A percentile compares a stretch with the other conserved stretches of the same genome.
phyloP scores from a whole-genome alignment of 2,888 invertebrate genomes.

The Hydrotaea diabolus region DNA sequence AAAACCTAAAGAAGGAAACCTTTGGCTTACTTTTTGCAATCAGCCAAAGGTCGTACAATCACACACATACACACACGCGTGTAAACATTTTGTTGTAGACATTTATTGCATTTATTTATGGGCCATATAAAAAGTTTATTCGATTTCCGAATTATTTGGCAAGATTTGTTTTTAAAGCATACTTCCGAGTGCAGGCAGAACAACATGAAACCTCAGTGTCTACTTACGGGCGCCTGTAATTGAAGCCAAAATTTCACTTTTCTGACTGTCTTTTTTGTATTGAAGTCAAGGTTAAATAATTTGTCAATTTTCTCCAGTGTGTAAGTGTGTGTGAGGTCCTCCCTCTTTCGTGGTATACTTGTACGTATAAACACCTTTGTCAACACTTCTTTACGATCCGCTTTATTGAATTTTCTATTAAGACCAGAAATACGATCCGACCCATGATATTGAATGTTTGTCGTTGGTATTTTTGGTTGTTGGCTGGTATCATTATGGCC shows the following conservation, averaged over 20 bases:
- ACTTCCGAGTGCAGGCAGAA: constrained; percentile 32
- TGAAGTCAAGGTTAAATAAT: constrained; percentile 63
- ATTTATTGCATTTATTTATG: constrained; percentile 52
- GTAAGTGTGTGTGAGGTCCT: background rate
- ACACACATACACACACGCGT: too few relatives aligned
- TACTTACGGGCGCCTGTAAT: constrained; percentile 59
- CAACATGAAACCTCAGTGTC: constrained; percentile 41
- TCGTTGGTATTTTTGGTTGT: background rate
- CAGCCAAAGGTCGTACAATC: constrained; percentile 19
- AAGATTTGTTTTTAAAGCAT: constrained; percentile 41
- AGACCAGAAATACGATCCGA: background rate
- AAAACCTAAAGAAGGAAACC: too few relatives aligned
- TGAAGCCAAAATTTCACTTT: constrained; percentile 13
- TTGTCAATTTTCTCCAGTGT: constrained; percentile 48
- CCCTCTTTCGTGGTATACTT: background rate
- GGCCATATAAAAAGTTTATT: constrained; percentile 26
- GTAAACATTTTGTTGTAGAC: background rate
- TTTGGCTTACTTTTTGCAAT: constrained; percentile 3
- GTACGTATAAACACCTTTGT: constrained; percentile 10
- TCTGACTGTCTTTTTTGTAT: background rate
- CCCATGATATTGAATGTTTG: background rate
- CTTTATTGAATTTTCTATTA: background rate
- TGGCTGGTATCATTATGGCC: background rate
- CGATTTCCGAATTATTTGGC: constrained; percentile 51
- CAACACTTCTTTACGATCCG: background rate